Conservation (phyloP, 2,113 vertebrate genomes). For the Bagarius yarrelli region DNA sequence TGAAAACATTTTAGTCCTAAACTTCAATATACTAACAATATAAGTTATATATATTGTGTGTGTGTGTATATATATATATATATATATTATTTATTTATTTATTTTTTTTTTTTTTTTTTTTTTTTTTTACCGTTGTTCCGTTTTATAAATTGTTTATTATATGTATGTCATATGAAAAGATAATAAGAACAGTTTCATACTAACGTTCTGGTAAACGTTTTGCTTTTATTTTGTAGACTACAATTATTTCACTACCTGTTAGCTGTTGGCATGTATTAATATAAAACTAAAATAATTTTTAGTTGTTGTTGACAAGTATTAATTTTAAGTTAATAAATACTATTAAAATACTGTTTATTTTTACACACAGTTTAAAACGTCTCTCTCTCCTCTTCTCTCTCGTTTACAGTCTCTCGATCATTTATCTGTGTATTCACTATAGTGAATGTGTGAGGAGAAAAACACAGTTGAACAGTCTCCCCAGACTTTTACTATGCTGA, state of each 20-base stretch:
- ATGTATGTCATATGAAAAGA: background rate
- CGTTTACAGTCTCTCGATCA: background rate
- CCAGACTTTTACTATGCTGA: background rate
- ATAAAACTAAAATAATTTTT: background rate
- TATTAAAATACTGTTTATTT: background rate
- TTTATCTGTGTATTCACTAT: background rate
- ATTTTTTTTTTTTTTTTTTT: background rate
- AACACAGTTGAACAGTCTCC: background rate
- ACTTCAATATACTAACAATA: too few relatives aligned
- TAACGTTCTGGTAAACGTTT: background rate
- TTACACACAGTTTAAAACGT: background rate
- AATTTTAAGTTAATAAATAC: too few relatives aligned
- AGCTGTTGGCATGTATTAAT: background rate
- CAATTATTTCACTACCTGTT: background rate
- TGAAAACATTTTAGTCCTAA: too few relatives aligned
- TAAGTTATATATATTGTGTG: too few relatives aligned
- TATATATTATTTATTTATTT: too few relatives aligned
- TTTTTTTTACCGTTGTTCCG: background rate
- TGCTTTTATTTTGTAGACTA: background rate
- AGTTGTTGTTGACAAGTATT: background rate
- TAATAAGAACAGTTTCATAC: background rate
- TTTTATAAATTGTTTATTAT: background rate
- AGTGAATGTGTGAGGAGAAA: background rate
- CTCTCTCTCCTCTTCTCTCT: background rate
- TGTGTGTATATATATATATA: too few relatives aligned